Evolutionary conservation across 2,797 vertebrate genomes (phyloP).

Genomic region (Alauda arvensis): DNA sequence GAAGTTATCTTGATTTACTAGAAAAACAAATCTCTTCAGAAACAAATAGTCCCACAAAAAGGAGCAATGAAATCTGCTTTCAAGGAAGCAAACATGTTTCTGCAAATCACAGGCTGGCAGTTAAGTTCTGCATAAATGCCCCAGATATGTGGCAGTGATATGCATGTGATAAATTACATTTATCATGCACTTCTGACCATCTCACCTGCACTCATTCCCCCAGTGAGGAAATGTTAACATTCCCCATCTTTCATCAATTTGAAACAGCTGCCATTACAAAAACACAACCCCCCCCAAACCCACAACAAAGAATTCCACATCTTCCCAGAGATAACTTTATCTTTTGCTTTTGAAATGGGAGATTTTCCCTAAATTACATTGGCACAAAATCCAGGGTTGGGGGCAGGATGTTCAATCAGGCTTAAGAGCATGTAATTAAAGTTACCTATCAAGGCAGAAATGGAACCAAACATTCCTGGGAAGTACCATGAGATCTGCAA

Average conservation of each 20-base stretch:
- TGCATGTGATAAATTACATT: background rate
- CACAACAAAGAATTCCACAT: slow-evolving; percentile 44
- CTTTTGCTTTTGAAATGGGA: slow-evolving; percentile 20
- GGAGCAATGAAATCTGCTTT: slow-evolving; percentile 9
- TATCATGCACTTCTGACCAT: slow-evolving; percentile 11
- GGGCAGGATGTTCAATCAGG: background rate
- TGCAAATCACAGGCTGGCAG: slow-evolving; percentile 9
- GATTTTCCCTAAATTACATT: background rate
- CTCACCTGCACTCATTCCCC: slow-evolving; percentile 36
- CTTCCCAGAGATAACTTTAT: slow-evolving; percentile 46
- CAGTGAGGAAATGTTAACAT: slow-evolving; percentile 7
- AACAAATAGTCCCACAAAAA: background rate
- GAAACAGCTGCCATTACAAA: slow-evolving; percentile 48
- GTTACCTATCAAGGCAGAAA: background rate
- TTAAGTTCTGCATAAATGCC: slow-evolving; percentile 17
- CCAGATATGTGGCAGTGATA: background rate
- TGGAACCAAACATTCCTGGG: background rate
- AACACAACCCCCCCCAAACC: background rate
- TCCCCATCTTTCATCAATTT: slow-evolving; percentile 29
- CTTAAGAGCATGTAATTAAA: background rate
- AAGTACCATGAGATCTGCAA: background rate
- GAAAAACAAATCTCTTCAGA: background rate
- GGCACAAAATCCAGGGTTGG: background rate
- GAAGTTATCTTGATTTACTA: background rate
- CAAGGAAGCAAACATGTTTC: slow-evolving; percentile 22